Evolutionary conservation across 2,888 invertebrate species (phyloP), one percentile per base, ranked within the genome.

Genomic region (Dendrolimus houi): DNA sequence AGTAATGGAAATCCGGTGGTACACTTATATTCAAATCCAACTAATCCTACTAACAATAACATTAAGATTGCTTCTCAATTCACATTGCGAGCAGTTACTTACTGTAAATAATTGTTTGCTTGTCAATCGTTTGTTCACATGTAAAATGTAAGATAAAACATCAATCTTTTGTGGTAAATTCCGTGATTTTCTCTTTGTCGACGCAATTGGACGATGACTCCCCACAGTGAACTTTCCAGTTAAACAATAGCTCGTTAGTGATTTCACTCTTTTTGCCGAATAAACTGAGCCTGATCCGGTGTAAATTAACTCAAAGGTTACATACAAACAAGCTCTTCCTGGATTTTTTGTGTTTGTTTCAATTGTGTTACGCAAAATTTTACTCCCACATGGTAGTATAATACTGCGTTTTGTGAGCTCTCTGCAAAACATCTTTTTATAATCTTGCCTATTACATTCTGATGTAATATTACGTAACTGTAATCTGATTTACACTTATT

Each of bases 221-320:
- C 88, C 79, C 88, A 88, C 85, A 80, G 70, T 66, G 64, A 81
- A 86, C 87, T 87, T 87, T 87, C 83, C 77, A 80, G 66, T 60
- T 65, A 80, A 71, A 89, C 89, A 90, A 90, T 89, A 64, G 82
- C 66, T 78, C 74, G 81, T 84, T 82, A 74, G 68, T 74, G 83
- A 82, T 89, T 89, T 90, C 88, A 85, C 88, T 87, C 81, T 85
- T 88, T 89, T 89, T 89, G 85, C 85, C 72, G 65, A 72, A 72
- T 67, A 64, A 68, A 68, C 72, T 69, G 67, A 72, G 71, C 69
- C 47, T 12, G 68, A 74, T 69, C 72, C 69, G 65, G 70, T 70
- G 71, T 74, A 82, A 85, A 87, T 87, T 85, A 79, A 72, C 75
- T 71, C 65, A 68, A 73, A 74, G 76, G 69, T 70, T 66, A 67